Evolutionary conservation across 1,140 invertebrate genomes (phyloP).

Genomic region (Drosophila parabipectinata): DNA sequence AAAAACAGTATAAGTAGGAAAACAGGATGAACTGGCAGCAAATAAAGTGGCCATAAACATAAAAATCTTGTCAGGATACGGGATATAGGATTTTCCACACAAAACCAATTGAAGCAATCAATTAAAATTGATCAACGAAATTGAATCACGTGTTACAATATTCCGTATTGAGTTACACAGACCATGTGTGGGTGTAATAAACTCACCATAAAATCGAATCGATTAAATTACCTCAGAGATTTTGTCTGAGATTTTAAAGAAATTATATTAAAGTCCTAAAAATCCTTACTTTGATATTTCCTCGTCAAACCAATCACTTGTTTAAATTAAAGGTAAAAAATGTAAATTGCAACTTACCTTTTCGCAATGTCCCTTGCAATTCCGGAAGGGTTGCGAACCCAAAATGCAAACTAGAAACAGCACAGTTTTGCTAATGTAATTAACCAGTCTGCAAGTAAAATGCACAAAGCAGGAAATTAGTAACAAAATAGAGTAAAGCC

Average conservation of each 20-base stretch:
- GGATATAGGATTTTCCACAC: slow-evolving; percentile 19
- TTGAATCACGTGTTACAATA: slow-evolving; percentile 80
- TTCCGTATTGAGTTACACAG: slow-evolving; percentile 50
- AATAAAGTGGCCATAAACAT: slow-evolving; percentile 71
- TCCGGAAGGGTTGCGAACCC: slow-evolving; percentile 26
- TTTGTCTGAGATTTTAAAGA: neutral
- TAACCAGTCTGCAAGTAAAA: slow-evolving; percentile 73
- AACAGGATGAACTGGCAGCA: slow-evolving; percentile 45
- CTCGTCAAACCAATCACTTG: neutral
- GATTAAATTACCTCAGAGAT: slow-evolving; percentile 24
- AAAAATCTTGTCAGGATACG: slow-evolving; percentile 30
- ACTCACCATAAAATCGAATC: slow-evolving; percentile 36
- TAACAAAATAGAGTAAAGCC: slow-evolving; percentile 28
- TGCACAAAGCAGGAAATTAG: slow-evolving; percentile 51
- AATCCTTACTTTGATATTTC: neutral
- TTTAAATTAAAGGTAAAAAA: slow-evolving; percentile 7
- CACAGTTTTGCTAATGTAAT: slow-evolving; percentile 67
- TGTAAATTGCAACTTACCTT: slow-evolving; percentile 12
- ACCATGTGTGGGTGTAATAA: slow-evolving; percentile 38
- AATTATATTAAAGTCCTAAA: neutral
- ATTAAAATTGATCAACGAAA: slow-evolving; percentile 78
- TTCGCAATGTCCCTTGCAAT: slow-evolving; percentile 23
- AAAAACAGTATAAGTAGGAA: slow-evolving; percentile 28
- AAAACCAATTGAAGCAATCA: slow-evolving; percentile 74
- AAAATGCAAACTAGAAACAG: slow-evolving; percentile 60